Percentiles rank a stretch among this genome's conserved stretches.
Evolutionary conservation across 2,888 invertebrate species (phyloP).

Genomic region (Molorchus minor): DNA sequence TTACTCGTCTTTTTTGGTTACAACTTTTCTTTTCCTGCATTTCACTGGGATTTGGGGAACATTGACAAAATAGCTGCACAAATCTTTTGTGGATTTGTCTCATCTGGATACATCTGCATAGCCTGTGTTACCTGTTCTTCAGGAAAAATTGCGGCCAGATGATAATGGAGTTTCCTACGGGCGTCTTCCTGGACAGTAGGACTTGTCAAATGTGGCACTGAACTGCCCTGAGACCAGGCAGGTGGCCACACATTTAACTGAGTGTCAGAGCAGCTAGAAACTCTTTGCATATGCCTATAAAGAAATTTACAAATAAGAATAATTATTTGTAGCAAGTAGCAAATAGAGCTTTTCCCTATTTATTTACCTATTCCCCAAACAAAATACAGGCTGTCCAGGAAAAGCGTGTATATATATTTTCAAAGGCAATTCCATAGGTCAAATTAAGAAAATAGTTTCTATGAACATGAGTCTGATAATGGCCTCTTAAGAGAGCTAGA

Average conservation of each 20-base stretch:
- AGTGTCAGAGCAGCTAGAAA: conserved; percentile 70
- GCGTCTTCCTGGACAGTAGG: conserved; percentile 69
- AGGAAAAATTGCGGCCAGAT: conserved; percentile 91
- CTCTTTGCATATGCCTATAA: conserved; percentile 61
- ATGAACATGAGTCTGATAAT: too few relatives aligned
- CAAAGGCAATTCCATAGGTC: too few relatives aligned
- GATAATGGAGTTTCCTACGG: conserved; percentile 82
- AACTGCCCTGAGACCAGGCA: conserved; percentile 58
- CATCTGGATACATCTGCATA: conserved; percentile 88
- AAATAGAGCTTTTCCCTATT: too few relatives aligned
- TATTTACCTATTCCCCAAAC: too few relatives aligned
- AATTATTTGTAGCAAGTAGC: too few relatives aligned
- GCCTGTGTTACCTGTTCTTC: conserved; percentile 89
- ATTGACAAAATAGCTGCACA: conserved; percentile 86
- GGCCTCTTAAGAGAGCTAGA: too few relatives aligned
- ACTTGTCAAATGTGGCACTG: conserved; percentile 50
- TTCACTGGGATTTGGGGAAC: conserved; percentile 67
- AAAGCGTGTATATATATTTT: too few relatives aligned
- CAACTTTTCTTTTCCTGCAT: not conserved
- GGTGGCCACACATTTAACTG: conserved; percentile 68
- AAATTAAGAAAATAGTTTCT: too few relatives aligned
- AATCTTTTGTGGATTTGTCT: conserved; percentile 88
- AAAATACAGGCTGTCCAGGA: too few relatives aligned
- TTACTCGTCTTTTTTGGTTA: not conserved
- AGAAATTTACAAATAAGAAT: too few relatives aligned